Percentiles rank a stretch among this genome's conserved stretches.
These are phyloP conservation scores for Microctenopoma stevenorrisi DNA, from an alignment of 2,797 vertebrate species.

Conservation along the genomic window DNA sequence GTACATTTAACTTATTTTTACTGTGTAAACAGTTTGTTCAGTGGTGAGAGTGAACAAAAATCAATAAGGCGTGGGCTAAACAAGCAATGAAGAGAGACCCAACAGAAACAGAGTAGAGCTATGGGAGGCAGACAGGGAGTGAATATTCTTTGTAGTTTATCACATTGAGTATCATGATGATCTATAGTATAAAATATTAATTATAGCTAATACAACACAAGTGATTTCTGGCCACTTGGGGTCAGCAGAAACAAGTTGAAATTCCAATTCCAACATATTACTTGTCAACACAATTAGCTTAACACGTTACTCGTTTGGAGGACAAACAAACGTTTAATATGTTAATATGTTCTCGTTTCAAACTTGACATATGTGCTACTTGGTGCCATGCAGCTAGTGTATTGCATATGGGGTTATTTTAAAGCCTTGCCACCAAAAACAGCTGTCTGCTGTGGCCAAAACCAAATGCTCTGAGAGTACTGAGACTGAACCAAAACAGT, in stretches of 20 bases:
- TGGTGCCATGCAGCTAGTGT: not conserved
- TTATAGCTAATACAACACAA: not conserved
- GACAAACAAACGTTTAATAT: too few species aligned
- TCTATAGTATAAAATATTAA: not conserved
- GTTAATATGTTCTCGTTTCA: not conserved
- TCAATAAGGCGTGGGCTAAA: not conserved
- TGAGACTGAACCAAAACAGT: not conserved
- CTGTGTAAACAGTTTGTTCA: not conserved
- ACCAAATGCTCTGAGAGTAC: not conserved
- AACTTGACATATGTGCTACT: accelerated
- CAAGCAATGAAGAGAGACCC: not conserved
- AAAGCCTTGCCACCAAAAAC: not conserved
- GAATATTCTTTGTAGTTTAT: too few species aligned
- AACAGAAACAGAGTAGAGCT: not conserved
- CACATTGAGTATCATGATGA: not conserved
- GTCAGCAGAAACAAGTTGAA: not conserved
- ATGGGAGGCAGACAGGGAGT: too few species aligned
- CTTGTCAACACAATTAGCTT: too few species aligned
- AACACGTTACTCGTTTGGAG: too few species aligned
- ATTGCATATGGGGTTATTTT: not conserved
- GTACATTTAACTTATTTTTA: too few species aligned
- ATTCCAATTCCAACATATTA: not conserved
- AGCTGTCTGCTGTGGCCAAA: not conserved
- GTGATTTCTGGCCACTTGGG: not conserved
- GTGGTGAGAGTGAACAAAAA: not conserved